phyloP scores from a whole-genome alignment of 2,888 invertebrate genomes.

The Eristalis intricaria region DNA sequence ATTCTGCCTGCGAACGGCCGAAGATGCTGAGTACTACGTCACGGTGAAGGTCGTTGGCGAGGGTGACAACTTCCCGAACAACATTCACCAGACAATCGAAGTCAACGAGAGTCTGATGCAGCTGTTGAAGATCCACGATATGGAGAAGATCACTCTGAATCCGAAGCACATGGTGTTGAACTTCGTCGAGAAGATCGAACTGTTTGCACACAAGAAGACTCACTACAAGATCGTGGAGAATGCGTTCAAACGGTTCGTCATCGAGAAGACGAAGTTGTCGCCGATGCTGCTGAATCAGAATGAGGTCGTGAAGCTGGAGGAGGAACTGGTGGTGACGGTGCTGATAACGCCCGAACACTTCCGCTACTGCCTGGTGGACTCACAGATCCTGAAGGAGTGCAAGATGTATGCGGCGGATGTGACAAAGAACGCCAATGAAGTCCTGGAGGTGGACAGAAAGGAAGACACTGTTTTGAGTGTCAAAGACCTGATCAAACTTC shows the following conservation, averaged over 20 bases:
- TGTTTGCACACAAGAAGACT: constrained; percentile 79
- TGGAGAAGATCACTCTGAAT: constrained; percentile 78
- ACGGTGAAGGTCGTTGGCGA: constrained; percentile 76
- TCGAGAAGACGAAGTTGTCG: constrained; percentile 77
- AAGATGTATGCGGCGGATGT: constrained; percentile 80
- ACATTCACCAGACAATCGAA: constrained; percentile 79
- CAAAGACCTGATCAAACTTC: constrained; percentile 78
- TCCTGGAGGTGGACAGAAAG: constrained; percentile 79
- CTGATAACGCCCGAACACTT: constrained; percentile 80
- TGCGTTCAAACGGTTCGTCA: constrained; percentile 80
- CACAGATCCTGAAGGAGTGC: constrained; percentile 80
- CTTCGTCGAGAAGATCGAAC: constrained; percentile 80
- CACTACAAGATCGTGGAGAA: constrained; percentile 80
- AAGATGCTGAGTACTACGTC: constrained; percentile 78
- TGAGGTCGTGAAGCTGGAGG: constrained; percentile 80
- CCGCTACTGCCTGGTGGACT: constrained; percentile 80
- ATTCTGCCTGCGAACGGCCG: constrained; percentile 77
- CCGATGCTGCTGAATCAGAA: constrained; percentile 80
- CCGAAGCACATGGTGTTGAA: constrained; percentile 79
- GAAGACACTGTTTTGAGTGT: constrained; percentile 76
- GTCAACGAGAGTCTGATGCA: constrained; percentile 80
- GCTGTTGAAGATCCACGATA: constrained; percentile 77
- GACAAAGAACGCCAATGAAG: constrained; percentile 82
- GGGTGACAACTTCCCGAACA: constrained; percentile 75
- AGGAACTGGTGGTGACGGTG: constrained; percentile 78